Conservation (phyloP, 1,140 invertebrate genomes). For the Gryllus bimaculatus region DNA sequence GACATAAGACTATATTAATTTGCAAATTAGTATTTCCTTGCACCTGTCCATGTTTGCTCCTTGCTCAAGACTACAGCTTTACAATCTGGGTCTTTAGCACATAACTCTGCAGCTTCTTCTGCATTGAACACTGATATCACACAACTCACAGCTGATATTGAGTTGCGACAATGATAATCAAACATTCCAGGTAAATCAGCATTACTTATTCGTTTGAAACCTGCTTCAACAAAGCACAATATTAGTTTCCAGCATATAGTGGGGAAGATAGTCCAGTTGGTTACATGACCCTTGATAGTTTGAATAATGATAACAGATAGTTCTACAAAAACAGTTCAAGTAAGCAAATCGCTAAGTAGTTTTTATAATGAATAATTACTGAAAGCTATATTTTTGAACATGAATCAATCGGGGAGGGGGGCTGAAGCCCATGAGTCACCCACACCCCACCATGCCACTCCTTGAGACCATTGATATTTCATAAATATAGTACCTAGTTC, state of each 20-base stretch:
- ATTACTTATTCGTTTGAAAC: constrained; percentile 16
- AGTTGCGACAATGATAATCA: constrained; percentile 35
- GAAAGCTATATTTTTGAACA: neutral
- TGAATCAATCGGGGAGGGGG: neutral
- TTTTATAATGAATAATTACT: neutral
- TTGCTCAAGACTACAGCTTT: constrained; percentile 34
- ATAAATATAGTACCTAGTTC: neutral
- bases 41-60: constrained; percentile 36
- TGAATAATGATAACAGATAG: too few relatives aligned
- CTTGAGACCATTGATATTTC: neutral
- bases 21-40: neutral
- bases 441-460: neutral
- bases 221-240: constrained; percentile 10
- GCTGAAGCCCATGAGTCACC: neutral
- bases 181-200: constrained; percentile 33
- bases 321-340: too few relatives aligned
- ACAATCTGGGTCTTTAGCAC: constrained; percentile 32
- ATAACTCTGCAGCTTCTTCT: constrained; percentile 34
- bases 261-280: too few relatives aligned
- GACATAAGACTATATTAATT: neutral
- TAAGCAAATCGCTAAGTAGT: too few relatives aligned
- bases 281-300: too few relatives aligned
- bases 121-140: constrained; percentile 34
- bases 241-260: neutral
- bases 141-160: constrained; percentile 32